Percentiles rank a stretch among this genome's conserved stretches.
phyloP scores from a whole-genome alignment of 2,797 vertebrate genomes.

The Malacoraja senta region DNA sequence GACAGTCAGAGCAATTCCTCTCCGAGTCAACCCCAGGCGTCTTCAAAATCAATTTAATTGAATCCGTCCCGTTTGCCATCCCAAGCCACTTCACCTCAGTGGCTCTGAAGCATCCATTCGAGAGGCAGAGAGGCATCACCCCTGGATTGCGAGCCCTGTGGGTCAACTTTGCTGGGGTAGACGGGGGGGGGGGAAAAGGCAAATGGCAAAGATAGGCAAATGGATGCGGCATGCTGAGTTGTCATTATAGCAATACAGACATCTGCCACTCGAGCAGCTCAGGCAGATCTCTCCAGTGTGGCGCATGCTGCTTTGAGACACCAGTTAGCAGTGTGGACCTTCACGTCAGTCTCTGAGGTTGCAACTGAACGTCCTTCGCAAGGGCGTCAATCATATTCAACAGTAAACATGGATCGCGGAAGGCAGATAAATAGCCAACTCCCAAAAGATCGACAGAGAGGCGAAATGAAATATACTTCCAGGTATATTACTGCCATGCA shows the following conservation, averaged over 20 bases:
- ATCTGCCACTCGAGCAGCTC: neutral
- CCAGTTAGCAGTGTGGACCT: neutral
- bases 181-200: neutral
- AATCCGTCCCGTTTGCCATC: neutral
- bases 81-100: neutral
- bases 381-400: neutral
- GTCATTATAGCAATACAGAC: conserved; percentile 28
- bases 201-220: neutral
- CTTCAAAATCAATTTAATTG: conserved; percentile 46
- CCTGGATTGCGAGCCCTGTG: neutral
- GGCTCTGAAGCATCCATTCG: neutral
- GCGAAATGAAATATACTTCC: neutral
- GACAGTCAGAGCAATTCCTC: conserved; percentile 47
- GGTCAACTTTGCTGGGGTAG: neutral
- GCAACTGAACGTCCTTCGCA: neutral
- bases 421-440: neutral
- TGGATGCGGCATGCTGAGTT: conserved; percentile 19
- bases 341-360: neutral
- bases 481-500: neutral
- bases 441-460: neutral
- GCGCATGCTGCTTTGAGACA: conserved; percentile 1
- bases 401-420: neutral
- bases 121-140: neutral
- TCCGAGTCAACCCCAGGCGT: conserved; percentile 42
- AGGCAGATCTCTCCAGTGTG: conserved; percentile 17